Conservation (phyloP, 2,888 invertebrate genomes). For the Zonitis immaculata region DNA sequence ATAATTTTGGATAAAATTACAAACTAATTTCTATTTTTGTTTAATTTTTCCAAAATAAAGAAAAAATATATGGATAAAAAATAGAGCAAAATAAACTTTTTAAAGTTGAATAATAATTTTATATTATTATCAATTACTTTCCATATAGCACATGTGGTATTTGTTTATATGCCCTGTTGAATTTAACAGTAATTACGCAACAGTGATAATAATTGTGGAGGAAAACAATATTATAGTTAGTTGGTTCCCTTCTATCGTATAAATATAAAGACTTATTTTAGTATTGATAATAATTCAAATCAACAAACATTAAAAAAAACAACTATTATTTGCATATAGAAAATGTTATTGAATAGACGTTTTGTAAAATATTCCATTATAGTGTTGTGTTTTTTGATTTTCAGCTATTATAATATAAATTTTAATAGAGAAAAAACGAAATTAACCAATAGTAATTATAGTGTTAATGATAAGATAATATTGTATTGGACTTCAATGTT, state of each 20-base stretch:
- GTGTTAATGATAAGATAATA: conserved; percentile 16
- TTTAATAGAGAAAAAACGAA: background rate
- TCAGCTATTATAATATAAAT: background rate
- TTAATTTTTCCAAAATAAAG: too few relatives aligned
- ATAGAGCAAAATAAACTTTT: too few relatives aligned
- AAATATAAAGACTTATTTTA: background rate
- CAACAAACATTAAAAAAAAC: too few relatives aligned
- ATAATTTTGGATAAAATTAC: too few relatives aligned
- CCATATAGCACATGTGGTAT: background rate
- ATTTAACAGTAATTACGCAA: conserved; percentile 8
- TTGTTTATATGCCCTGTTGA: conserved; percentile 1
- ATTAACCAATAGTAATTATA: too few relatives aligned
- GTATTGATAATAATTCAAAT: too few relatives aligned
- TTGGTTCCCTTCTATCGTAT: conserved; percentile 1
- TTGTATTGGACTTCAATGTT: conserved; percentile 33
- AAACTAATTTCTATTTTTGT: too few relatives aligned
- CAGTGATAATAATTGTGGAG: conserved; percentile 3
- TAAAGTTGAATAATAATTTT: too few relatives aligned
- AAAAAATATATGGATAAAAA: too few relatives aligned
- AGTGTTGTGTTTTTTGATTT: background rate
- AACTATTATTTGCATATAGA: background rate
- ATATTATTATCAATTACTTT: background rate
- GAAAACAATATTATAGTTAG: conserved; percentile 12
- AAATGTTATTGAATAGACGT: background rate
- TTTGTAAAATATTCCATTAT: background rate